Evolutionary conservation across 2,888 invertebrate genomes (phyloP), one percentile per base, ranked within the genome.

Genomic region (Pocota personata): DNA sequence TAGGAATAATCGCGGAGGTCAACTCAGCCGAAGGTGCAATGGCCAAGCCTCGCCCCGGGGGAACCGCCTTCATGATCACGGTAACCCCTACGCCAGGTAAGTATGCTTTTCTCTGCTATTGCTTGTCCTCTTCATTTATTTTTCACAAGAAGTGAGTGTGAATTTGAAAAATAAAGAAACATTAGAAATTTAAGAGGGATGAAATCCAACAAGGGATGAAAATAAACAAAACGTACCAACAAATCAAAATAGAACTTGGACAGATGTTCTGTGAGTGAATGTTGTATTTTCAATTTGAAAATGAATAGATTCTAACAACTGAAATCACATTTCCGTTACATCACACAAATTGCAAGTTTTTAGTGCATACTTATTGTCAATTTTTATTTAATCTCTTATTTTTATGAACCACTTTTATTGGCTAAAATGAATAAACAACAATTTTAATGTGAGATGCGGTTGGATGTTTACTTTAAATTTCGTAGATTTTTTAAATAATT

Each of bases 1-100:
- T 95, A 94, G 95, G 94, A 94, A 93, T 94, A 95, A 95, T 95
- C 95, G 95, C 95, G 95, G 94, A 94, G 94, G 95, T 95, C 95
- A 95, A 94, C 95, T 94, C 94, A 93, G 93, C 94, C 95, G 93
- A 8, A 90, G 93, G 95, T 95, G 95, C 95, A 95, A 95, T 91
- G 91, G 84, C 88, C 89, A 88, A 90, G 90, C 88, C 91, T 91
- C 91, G 88, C 91, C 90, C 90, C 89, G 90, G 90, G 89, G 90
- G 90, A 91, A 90, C 90, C 90, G 90, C 90, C 91, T 90, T 91
- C 79, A 82, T 91, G 91, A 90, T 90, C 91, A 91, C 89, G 90
- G 90, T 88, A 89, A 89, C 91, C 91, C 89, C 91, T 91, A 91
- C 91, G 91, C 91, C 91, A 90, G 90, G 90, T 90, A 90, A 89